These are phyloP conservation scores for Drosophila mauritiana DNA, from an alignment of 1,140 invertebrate genomes.

Conservation along the genomic window DNA sequence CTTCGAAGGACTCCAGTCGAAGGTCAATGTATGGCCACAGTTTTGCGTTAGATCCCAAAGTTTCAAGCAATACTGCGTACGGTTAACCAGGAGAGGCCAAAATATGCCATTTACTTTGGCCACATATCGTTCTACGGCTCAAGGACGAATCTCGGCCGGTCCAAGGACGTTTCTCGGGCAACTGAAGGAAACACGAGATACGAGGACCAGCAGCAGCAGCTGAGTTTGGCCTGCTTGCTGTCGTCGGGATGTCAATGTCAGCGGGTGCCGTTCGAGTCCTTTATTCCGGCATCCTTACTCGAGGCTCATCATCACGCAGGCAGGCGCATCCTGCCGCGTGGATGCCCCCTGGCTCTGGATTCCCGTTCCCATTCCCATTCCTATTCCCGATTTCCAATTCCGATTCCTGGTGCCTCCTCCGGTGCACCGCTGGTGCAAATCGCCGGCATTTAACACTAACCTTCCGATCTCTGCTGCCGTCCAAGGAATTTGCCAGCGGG, in stretches of 20 bases:
- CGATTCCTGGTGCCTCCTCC: conserved; percentile 38
- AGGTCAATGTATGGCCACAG: conserved; percentile 71
- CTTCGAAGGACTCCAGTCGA: conserved; percentile 16
- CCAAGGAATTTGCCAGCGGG: conserved; percentile 16
- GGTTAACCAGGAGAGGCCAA: conserved; percentile 80
- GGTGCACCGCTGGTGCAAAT: conserved; percentile 80
- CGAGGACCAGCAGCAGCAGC: conserved; percentile 22
- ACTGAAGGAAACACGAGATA: conserved; percentile 26
- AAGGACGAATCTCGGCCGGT: conserved; percentile 42
- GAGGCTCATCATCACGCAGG: conserved; percentile 60
- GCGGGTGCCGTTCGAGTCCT: conserved; percentile 47
- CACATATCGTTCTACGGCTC: conserved; percentile 55
- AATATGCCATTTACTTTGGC: conserved; percentile 78
- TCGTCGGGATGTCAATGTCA: conserved; percentile 58
- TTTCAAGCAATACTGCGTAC: conserved; percentile 28
- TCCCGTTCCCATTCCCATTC: neutral
- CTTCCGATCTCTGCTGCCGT: conserved; percentile 43
- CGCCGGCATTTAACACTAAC: conserved; percentile 73
- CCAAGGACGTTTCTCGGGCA: conserved; percentile 3
- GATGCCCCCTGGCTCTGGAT: conserved; percentile 30
- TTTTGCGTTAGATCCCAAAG: conserved; percentile 45
- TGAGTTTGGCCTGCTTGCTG: conserved; percentile 62
- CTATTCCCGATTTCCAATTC: neutral
- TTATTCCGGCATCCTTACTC: conserved; percentile 30
- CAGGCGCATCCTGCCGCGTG: conserved; percentile 60